phyloP scores from a whole-genome alignment of 2,113 vertebrate species.

The Scartelaos histophorus region DNA sequence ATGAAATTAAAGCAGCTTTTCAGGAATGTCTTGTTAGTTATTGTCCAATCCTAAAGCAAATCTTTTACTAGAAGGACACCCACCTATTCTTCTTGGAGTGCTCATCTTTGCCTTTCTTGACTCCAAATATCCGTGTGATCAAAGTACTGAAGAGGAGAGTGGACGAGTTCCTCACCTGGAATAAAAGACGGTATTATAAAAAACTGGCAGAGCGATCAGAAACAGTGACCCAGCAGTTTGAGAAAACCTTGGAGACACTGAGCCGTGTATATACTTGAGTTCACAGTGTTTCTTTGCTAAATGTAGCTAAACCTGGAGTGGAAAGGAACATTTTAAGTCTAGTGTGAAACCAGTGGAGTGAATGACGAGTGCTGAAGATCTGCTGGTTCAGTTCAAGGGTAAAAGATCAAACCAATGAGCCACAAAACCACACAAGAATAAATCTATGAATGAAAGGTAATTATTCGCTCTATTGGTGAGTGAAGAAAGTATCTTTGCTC shows the following conservation, averaged over 20 bases:
- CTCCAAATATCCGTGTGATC: slow-evolving; percentile 97
- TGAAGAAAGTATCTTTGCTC: neutral
- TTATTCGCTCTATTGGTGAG: neutral
- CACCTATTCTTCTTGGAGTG: slow-evolving; percentile 95
- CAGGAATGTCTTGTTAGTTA: too few relatives aligned
- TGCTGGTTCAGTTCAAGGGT: neutral
- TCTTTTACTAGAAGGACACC: slow-evolving; percentile 19
- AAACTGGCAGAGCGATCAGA: neutral
- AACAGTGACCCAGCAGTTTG: slow-evolving; percentile 9
- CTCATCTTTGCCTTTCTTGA: slow-evolving; percentile 94
- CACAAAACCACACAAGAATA: neutral
- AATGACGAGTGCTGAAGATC: slow-evolving; percentile 35
- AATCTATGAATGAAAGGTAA: neutral
- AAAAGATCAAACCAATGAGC: neutral
- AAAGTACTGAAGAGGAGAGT: slow-evolving; percentile 96
- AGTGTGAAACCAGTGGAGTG: neutral
- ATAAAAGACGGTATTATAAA: neutral
- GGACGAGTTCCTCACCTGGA: slow-evolving; percentile 94
- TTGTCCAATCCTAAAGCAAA: too few relatives aligned
- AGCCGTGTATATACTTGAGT: neutral
- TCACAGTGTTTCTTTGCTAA: neutral
- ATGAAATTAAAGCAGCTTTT: too few relatives aligned
- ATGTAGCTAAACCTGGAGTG: slow-evolving; percentile 7
- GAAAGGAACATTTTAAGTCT: slow-evolving; percentile 9
- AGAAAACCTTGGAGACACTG: neutral